Conservation (phyloP, 2,797 vertebrate genomes). For the Squalus acanthias region DNA sequence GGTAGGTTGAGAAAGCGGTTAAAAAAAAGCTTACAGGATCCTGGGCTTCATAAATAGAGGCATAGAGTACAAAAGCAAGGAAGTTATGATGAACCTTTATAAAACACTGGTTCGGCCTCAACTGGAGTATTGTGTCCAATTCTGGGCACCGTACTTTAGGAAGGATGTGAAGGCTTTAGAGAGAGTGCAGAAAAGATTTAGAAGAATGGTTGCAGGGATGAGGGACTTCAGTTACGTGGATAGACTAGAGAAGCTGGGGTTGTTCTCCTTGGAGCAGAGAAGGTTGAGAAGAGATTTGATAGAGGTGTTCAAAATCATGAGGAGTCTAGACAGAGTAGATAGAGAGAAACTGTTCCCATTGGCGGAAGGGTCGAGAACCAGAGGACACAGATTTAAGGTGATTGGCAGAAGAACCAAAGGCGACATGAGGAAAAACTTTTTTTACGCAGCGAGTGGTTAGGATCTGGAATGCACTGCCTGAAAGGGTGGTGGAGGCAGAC, state of each 20-base stretch:
- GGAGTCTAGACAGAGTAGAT: no score
- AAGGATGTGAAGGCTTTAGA: background rate
- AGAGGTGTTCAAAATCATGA: no score
- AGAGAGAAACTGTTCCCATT: no score
- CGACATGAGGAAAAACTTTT: no score
- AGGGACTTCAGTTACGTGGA: no score
- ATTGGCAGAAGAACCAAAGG: background rate
- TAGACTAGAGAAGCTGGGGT: no score
- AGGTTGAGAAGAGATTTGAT: no score
- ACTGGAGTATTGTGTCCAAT: background rate
- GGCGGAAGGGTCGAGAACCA: no score
- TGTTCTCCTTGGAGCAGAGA: no score
- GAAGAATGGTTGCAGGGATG: background rate
- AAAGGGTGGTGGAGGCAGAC: background rate
- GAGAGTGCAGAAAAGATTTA: background rate
- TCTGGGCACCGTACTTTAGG: background rate
- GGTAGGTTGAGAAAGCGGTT: background rate
- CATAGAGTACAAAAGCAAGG: background rate
- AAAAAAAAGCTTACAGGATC: background rate
- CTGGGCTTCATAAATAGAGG: background rate
- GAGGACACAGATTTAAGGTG: background rate
- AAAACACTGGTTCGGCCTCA: background rate
- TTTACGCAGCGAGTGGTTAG: no score
- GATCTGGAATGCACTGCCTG: background rate
- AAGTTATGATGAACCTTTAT: background rate